Evolutionary conservation across 2,888 invertebrate species (phyloP), one percentile per base, ranked within the genome.

Genomic region (Cerceris rybyensis): DNA sequence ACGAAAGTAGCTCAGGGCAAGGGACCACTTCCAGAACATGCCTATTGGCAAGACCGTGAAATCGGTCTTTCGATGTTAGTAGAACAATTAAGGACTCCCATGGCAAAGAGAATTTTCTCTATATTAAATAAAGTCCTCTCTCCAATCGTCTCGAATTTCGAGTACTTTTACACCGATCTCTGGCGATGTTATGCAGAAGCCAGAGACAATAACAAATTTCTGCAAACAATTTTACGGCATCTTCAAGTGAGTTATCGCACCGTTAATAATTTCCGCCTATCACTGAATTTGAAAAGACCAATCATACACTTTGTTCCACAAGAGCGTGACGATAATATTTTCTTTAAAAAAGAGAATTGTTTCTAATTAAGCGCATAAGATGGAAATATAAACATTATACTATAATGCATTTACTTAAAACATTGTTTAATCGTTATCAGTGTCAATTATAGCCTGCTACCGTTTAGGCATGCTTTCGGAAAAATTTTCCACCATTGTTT

Each of bases 31-130:
- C 96, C 97, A 0, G 98, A 98, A 90, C 97, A 96, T 88, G 95
- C 96, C 77, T 96, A 96, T 87, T 98, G 98, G 98, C 94, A 96
- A 66, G 96, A 96, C 87, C 94, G 96, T 79, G 96, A 97, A 89
- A 95, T 96, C 0, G 96, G 96, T 68, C 93, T 98, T 28, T 96
- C 97, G 71, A 93, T 96, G 41, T 93, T 98, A 0, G 95, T 96
- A 28, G 98, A 98, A 86, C 97, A 98, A 90, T 92, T 98, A 52
- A 96, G 96, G 88, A 95, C 96, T 52, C 95, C 95, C 0, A 94
- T 94, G 82, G 95, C 96, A 0, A 93, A 94, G 60, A 93, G 94
- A 86, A 95, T 96, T 84, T 90, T 95, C 9, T 89, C 93, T 6
- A 88, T 96, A 42, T 92, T 97, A 82, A 93, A 94, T 71, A 88